Evolutionary conservation across 2,888 invertebrate genomes (phyloP).

Genomic region (Ramazzottius varieornatus): DNA sequence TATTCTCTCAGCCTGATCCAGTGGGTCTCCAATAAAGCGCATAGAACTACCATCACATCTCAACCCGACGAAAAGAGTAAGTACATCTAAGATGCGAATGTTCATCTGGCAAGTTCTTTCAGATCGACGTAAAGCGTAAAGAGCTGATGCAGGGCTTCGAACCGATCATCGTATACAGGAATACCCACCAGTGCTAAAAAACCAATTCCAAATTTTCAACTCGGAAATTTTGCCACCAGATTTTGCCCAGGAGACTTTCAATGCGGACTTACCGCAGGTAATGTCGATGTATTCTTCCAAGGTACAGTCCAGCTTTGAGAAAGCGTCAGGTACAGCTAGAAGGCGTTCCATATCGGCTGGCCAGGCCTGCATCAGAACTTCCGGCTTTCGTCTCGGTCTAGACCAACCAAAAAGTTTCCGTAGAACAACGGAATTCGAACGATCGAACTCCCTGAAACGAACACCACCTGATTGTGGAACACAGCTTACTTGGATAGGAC

Average conservation of each 20-base stretch:
- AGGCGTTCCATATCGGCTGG: neutral
- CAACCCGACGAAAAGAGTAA: too few relatives aligned
- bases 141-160: neutral
- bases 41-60: too few relatives aligned
- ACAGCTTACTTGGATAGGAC: too few relatives aligned
- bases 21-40: too few relatives aligned
- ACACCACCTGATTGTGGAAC: too few relatives aligned
- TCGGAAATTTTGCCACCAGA: too few relatives aligned
- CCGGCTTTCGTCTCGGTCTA: neutral
- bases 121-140: neutral
- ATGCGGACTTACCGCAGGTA: neutral
- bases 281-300: neutral
- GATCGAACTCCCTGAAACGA: too few relatives aligned
- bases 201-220: too few relatives aligned
- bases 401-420: neutral
- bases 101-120: neutral
- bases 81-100: too few relatives aligned
- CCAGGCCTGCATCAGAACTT: neutral
- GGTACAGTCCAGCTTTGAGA: neutral
- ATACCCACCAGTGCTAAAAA: neutral
- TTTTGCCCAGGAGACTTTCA: too few relatives aligned
- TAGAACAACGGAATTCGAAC: too few relatives aligned
- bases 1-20: too few relatives aligned
- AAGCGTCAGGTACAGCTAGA: neutral
- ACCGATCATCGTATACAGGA: neutral